phyloP scores from a whole-genome alignment of 2,888 invertebrate species.

The Hyposoter didymator region DNA sequence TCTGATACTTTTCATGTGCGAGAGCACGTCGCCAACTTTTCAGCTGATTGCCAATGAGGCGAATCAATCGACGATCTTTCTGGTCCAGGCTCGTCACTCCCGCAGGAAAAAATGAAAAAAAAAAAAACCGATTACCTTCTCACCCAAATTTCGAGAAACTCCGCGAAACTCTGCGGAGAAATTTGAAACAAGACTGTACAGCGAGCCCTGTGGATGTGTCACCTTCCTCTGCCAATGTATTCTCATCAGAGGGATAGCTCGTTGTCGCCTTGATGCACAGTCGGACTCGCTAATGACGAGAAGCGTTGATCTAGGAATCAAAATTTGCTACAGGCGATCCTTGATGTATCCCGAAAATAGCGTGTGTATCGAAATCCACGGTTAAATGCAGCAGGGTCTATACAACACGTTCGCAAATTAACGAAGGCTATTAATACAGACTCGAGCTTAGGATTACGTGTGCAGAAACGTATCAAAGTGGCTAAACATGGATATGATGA shows the following conservation, averaged over 20 bases:
- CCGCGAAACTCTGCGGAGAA: neutral
- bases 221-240: slow-evolving; percentile 10
- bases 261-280: neutral
- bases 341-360: slow-evolving; percentile 35
- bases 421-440: slow-evolving; percentile 43
- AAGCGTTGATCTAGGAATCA: slow-evolving; percentile 77
- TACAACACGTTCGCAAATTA: neutral
- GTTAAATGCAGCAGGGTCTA: neutral
- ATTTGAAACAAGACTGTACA: neutral
- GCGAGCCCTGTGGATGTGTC: neutral
- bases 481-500: neutral
- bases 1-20: neutral
- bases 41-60: no score
- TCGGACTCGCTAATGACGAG: slow-evolving; percentile 78
- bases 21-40: neutral
- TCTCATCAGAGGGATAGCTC: slow-evolving; percentile 15
- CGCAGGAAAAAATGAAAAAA: neutral
- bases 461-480: slow-evolving; percentile 19
- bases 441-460: slow-evolving; percentile 50
- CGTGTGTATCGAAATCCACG: slow-evolving; percentile 40
- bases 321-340: slow-evolving; percentile 69
- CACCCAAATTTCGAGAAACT: neutral
- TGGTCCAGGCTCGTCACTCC: neutral
- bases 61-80: no score
- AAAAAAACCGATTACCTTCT: neutral